Evolutionary conservation across 2,888 invertebrate genomes (phyloP), one percentile per base, ranked within the genome.

Genomic region (Tolmerus cingulatus): DNA sequence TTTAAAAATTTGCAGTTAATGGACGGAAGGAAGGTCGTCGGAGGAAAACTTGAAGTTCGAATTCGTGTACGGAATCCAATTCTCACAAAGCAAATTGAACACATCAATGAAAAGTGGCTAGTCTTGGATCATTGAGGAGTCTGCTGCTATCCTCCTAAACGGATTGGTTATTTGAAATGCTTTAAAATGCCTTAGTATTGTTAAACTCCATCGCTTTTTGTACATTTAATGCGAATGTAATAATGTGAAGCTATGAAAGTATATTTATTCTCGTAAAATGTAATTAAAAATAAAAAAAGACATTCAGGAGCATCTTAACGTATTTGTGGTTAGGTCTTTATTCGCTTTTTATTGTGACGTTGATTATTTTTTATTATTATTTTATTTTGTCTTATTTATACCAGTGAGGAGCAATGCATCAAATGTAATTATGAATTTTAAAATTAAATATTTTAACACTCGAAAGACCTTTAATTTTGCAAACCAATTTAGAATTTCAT

Each of bases 71-170:
- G 98, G 87, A 97, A 98, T 90, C 98, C 99, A 0, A 94, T 99
- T 82, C 93, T 96, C 55, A 95, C 95, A n/a, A 97, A 97, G 90
- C 97, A 98, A 93, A 95, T 98, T 8, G 97, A 97, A 91, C 96
- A 96, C 91, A 94, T 96, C 40, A 96, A 96, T 87, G 98, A 98
- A 91, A 97, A 97, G 91, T 99, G 99, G 99, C 95, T 99, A 14
- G 94, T 97, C 85, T 95, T 99, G 88, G 97, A 96, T 88, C 74
- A 74, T 16, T 85, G 16, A 43, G 30, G 16, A 79, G 7, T n/a
- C 51, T n/a, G 4, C 9, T 19, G 14, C 8, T 66, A 23, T 27
- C 12, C 27, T 66, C 66, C 12, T n/a, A 19, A 16, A 51, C 0
- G 51, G 23, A 66, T 66, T 27, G 27, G 30, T 74, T 85, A 34